phyloP scores from a whole-genome alignment of 2,113 vertebrate genomes.

The Crotophaga sulcirostris region DNA sequence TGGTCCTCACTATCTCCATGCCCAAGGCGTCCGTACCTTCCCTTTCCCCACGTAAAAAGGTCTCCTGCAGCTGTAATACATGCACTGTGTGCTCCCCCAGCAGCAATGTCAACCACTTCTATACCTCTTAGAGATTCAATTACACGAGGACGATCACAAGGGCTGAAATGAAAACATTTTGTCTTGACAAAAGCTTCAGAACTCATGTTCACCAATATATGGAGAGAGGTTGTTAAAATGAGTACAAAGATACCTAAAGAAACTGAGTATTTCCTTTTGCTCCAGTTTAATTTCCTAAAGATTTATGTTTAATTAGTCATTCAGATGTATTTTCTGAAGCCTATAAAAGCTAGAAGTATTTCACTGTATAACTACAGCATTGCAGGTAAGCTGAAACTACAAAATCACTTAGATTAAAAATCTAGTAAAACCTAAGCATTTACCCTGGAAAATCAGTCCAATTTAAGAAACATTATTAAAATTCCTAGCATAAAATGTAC shows the following conservation, averaged over 20 bases:
- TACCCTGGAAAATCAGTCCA: not conserved
- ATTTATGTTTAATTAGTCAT: not conserved
- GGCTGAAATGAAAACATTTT: slow-evolving; percentile 75
- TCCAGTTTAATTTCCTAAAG: not conserved
- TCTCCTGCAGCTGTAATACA: slow-evolving; percentile 95
- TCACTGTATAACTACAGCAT: not conserved
- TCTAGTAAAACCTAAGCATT: not conserved
- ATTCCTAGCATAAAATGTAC: not conserved
- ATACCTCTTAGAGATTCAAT: slow-evolving; percentile 94
- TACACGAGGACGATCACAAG: slow-evolving; percentile 95
- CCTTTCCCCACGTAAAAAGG: slow-evolving; percentile 98
- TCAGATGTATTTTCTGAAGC: not conserved
- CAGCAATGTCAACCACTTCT: slow-evolving; percentile 94
- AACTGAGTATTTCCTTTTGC: not conserved
- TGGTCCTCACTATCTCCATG: slow-evolving; percentile 98
- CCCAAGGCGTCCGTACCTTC: slow-evolving; percentile 92
- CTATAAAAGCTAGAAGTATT: not conserved
- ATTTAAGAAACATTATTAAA: not conserved
- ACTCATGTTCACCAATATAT: not conserved
- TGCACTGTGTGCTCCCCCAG: slow-evolving; percentile 95
- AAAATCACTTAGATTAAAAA: not conserved
- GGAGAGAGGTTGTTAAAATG: not conserved
- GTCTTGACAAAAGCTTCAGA: not conserved
- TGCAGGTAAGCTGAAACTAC: not conserved
- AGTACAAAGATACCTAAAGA: not conserved